phyloP scores from a whole-genome alignment of 2,113 vertebrate genomes.

The Mirza zaza region DNA sequence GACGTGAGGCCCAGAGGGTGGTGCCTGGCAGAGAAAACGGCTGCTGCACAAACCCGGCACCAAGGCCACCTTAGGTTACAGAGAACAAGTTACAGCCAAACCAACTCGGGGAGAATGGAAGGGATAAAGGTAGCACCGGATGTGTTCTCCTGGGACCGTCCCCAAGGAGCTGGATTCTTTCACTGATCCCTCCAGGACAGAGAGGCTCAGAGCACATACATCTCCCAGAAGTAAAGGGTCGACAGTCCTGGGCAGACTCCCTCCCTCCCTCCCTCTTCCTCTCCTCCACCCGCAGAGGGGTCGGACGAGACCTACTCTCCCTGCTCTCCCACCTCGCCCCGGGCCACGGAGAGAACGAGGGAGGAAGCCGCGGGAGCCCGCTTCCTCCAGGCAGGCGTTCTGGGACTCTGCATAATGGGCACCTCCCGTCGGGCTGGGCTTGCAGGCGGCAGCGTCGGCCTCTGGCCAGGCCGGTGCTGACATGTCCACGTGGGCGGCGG shows the following conservation, averaged over 20 bases:
- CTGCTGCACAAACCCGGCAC: neutral
- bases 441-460: neutral
- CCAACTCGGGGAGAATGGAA: neutral
- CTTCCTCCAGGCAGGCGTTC: neutral
- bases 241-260: neutral
- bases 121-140: neutral
- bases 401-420: neutral
- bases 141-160: neutral
- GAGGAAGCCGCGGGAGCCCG: neutral
- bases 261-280: neutral
- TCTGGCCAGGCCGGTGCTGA: neutral
- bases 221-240: neutral
- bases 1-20: neutral
- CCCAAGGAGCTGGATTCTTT: neutral
- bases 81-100: neutral
- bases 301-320: neutral
- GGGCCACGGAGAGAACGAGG: neutral
- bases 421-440: neutral
- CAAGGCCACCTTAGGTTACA: neutral
- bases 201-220: neutral
- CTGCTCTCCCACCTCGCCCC: neutral
- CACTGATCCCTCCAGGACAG: neutral
- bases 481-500: rapidly evolving
- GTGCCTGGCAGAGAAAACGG: neutral
- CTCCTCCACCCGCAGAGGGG: neutral